phyloP scores from a whole-genome alignment of 1,140 invertebrate genomes.

The Palaemon carinicauda region DNA sequence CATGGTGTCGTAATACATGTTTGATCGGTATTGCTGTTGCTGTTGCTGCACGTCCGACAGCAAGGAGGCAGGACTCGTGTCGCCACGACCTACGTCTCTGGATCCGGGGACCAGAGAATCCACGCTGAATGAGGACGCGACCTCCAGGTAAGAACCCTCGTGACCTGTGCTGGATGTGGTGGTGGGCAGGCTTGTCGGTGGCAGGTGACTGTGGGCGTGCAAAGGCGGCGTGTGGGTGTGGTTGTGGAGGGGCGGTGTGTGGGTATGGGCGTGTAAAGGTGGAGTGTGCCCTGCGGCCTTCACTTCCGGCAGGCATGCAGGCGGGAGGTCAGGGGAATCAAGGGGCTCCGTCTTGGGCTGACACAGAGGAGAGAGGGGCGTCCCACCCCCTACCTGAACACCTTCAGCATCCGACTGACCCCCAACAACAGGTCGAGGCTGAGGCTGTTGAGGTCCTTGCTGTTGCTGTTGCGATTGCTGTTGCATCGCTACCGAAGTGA shows the following conservation, averaged over 20 bases:
- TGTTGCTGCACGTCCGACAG: conserved; percentile 49
- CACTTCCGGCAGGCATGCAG: conserved; percentile 57
- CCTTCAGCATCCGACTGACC: conserved; percentile 38
- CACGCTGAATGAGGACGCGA: conserved; percentile 60
- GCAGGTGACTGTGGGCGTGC: conserved; percentile 45
- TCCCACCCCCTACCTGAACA: conserved; percentile 62
- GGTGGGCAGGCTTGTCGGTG: conserved; percentile 19
- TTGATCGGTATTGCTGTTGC: conserved; percentile 54
- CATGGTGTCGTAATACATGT: conserved; percentile 60
- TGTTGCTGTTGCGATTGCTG: conserved; percentile 42
- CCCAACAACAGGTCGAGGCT: conserved; percentile 21
- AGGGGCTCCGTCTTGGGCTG: conserved; percentile 59
- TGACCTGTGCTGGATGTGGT: conserved; percentile 38
- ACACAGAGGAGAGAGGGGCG: conserved; percentile 51
- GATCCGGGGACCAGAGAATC: conserved; percentile 60
- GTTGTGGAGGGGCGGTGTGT: conserved; percentile 38
- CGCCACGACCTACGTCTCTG: conserved; percentile 44
- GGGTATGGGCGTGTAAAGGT: conserved; percentile 41
- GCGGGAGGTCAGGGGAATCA: conserved; percentile 57
- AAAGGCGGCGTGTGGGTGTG: conserved; percentile 37
- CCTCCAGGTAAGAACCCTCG: conserved; percentile 45
- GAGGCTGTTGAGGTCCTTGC: conserved; percentile 27
- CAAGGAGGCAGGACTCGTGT: conserved; percentile 26
- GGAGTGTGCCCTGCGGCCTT: conserved; percentile 36
- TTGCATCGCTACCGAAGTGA: conserved; percentile 17